phyloP scores from a whole-genome alignment of 1,140 invertebrate species.

The Aphis gossypii region DNA sequence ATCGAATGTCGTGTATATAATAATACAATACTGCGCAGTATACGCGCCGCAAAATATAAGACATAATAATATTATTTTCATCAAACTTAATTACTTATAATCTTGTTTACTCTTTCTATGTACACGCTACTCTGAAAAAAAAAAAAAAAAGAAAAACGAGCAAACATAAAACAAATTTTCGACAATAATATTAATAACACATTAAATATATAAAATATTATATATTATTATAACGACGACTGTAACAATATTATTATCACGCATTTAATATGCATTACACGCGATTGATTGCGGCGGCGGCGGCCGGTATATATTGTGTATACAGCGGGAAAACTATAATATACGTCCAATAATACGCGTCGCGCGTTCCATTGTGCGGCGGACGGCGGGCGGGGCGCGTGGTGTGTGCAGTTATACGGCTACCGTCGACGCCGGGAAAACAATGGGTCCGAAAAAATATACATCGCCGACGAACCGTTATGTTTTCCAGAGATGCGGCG shows the following conservation, averaged over 20 bases:
- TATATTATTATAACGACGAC: no score
- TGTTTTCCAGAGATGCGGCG: conserved; percentile 20
- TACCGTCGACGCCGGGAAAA: neutral
- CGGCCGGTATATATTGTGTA: no score
- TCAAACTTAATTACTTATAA: neutral
- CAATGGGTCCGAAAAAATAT: conserved; percentile 13
- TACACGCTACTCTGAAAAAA: neutral
- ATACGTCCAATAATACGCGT: neutral
- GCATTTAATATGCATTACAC: neutral
- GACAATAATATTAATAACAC: no score
- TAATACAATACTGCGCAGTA: no score
- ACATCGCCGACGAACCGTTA: conserved; percentile 28
- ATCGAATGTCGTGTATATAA: neutral
- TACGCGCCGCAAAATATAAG: no score
- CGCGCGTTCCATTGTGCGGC: neutral
- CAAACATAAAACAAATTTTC: neutral
- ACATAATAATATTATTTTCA: neutral
- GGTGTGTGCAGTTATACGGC: neutral
- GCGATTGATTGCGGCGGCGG: neutral
- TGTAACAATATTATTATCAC: neutral
- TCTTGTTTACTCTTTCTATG: neutral
- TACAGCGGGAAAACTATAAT: conserved; percentile 15
- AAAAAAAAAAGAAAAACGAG: neutral
- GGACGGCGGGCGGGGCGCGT: neutral
- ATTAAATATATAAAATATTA: no score